Evolutionary conservation across 37 sponge, comb jelly and placozoan genomes (phyloP), one percentile per base, ranked within the genome.

Genomic region (Cliona cf. orientalis): DNA sequence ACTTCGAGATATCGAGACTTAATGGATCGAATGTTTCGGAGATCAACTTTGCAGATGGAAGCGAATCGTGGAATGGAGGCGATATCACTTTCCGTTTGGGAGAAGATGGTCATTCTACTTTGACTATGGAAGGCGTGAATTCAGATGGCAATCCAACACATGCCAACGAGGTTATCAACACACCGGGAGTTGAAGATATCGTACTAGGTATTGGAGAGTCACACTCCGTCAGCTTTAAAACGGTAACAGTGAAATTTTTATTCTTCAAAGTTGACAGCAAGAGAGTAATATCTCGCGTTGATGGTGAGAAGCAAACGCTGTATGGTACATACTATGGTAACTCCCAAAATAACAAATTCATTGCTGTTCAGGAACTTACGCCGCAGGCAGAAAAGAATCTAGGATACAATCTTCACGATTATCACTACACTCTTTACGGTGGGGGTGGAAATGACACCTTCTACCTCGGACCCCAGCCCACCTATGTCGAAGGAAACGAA

Each of bases 41-140:
- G 63, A 61, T 61, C 6, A n/a, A 61, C 63, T 61, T 61, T 61
- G 63, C 63, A 25, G 63, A 22, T n/a, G 63, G 63, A 14, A 6
- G 26, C 6, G 63, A 61, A 25, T 61, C 63, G 23, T 61, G 63
- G 63, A 61, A 61, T 61, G 63, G 63, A 7, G 63, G 63, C 6
- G 26, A 22, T 61, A 61, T 61, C 63, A 61, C 63, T 6, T 61
- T 61, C 26, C 63, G 26, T 26, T 28, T 61, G 6, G 63, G 63
- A n/a, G 63, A 61, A 61, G 63, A 61, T 14, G 63, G 63, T 7
- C 28, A 26, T 9, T 61, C 63, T 9, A 61, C 63, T n/a, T 22
- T 61, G 14, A 9, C 14, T 19, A 14, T 49, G 53, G 9, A 19
- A 14, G 14, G 14, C 14, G 14, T 14, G 9, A 14, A 14, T 49